Base-by-base conservation (phyloP, 2,113 vertebrate species). In the Morone chrysops region DNA sequence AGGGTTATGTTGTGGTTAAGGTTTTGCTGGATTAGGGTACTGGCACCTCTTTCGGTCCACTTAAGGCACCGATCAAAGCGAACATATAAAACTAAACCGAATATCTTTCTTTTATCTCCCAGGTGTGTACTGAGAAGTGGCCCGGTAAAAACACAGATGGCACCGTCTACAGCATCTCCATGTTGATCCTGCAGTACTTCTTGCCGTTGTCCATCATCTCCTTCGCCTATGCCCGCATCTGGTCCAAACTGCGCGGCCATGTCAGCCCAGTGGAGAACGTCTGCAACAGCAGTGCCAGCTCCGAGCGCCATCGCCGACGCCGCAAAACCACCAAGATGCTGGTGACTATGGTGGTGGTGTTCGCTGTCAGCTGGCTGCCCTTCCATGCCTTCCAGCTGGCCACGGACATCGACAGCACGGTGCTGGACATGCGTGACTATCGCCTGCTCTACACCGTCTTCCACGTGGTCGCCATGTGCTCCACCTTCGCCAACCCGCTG, bases 261-360 rank as follows among this genome's bases (percentile, higher is more conserved):
- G 92, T 98, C 40, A 97, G 97, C 80, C 98, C 98, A 0, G 91
- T 92, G 0, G 91, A 72, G 92, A 69, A 1, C 20, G 74, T 76
- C 0, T 84, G 50, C 31, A 94, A 92, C 38, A 93, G 94, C 0
- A 94, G 89, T 0, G 96, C 68, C 1, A 12, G 75, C 17, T 91
- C 93, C 0, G 96, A 98, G 75, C 96, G 97, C 18, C 97, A 97
- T 84, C 96, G 96, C 13, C 95, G 97, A 0, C 95, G 97, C 13
- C 96, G 80, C 70, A 99, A 98, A 62, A 98, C 97, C 71, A 99
- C 97, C 82, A 97, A 98, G 87, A 99, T 99, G 98, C 90, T 99
- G 86, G 97, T 97, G 67, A 97, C 97, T 0, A 96, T 99, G 82
- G 98, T 99, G 38, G 97, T 96, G 85, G 97, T 99, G 75, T 99